Base-by-base conservation (phyloP, 2,888 invertebrate genomes). In the Chirona hameri region DNA sequence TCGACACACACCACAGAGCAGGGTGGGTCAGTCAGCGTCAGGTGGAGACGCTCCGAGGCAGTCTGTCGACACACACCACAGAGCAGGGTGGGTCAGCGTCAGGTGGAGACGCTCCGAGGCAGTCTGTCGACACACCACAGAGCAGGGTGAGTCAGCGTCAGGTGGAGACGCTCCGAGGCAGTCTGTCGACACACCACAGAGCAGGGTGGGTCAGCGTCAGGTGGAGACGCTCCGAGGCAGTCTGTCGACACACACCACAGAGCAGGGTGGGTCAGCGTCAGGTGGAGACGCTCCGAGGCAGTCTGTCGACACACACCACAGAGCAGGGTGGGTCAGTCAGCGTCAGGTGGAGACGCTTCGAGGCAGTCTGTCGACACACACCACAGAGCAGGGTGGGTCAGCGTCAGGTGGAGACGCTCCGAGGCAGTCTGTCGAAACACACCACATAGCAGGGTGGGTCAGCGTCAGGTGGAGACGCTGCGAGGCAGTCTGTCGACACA, bases 11-110 rank as follows among this genome's bases (percentile, higher is more conserved):
- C 39, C 39, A 39, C 39, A 39, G 39, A 39, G 39, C 39, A 39
- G 39, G n/a, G n/a, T n/a, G n/a, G n/a, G n/a, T n/a, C n/a, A n/a
- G 84, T 85, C 18, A 85, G 82, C 12, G 85, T 83, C 52, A 85
- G 82, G 27, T 83, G 82, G 29, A 83, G 82, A 81, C 84, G 84
- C 82, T 84, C 84, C 27, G 83, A 81, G 24, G 29, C 82, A 55
- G 82, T 83, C 79, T 84, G 84, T 39, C 39, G 39, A 39, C 39
- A 39, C 39, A n/a, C n/a, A 39, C 39, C 39, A 39, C 39, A 39
- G 39, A 39, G 39, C 39, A 39, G 39, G n/a, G n/a, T n/a, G n/a
- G 24, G 84, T 85, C 18, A 85, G 82, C 12, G 85, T 83, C 52
- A 85, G 82, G 27, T 83, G 82, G 29, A 83, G 82, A 81, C 84